Conservation (phyloP, 2,113 vertebrate species). For the Pogona vitticeps region DNA sequence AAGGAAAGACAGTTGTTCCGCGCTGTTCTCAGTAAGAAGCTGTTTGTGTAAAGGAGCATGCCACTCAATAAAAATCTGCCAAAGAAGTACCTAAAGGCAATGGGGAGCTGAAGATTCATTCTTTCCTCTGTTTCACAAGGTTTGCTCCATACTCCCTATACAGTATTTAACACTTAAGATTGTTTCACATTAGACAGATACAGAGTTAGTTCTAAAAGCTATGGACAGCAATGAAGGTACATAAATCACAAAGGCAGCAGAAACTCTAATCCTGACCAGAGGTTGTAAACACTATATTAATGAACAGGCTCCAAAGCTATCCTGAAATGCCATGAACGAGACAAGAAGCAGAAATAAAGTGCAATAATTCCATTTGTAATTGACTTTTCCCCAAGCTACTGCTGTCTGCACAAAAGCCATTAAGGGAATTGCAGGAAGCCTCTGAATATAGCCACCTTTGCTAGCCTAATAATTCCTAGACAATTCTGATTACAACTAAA, state of each 20-base stretch:
- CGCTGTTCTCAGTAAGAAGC: not conserved
- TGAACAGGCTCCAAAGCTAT: accelerated
- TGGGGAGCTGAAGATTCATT: not conserved
- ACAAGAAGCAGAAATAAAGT: not conserved
- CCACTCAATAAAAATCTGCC: too few relatives aligned
- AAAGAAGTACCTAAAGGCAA: not conserved
- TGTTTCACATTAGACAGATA: not conserved
- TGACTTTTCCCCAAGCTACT: not conserved
- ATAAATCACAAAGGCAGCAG: not conserved
- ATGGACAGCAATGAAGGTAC: not conserved
- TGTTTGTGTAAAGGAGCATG: not conserved
- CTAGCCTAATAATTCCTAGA: not conserved
- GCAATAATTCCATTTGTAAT: not conserved
- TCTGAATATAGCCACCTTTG: not conserved
- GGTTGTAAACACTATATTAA: not conserved
- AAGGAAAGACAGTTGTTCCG: too few relatives aligned
- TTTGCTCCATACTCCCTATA: not conserved
- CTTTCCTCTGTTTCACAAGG: not conserved
- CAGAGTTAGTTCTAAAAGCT: accelerated
- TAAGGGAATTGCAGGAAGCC: conserved; percentile 23
- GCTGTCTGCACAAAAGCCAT: not conserved
- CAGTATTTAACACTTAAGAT: accelerated
- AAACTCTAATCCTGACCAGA: not conserved
- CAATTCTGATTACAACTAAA: not conserved
- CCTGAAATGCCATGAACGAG: not conserved